These are phyloP conservation scores for Uropsilus gracilis DNA, from an alignment of 2,113 vertebrate genomes.

Conservation along the genomic window DNA sequence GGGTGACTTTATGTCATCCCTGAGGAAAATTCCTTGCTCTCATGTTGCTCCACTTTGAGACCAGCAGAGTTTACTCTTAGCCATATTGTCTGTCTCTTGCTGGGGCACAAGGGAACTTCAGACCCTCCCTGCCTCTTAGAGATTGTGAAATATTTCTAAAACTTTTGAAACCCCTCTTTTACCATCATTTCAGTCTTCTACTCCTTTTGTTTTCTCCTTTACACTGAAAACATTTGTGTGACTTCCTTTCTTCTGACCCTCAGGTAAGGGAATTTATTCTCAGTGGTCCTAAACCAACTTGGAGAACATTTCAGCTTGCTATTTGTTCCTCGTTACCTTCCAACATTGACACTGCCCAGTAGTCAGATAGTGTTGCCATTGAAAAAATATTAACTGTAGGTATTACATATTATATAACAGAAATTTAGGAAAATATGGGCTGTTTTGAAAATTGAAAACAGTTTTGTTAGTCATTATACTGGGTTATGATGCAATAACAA, in stretches of 20 bases:
- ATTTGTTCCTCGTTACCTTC: not conserved
- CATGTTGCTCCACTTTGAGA: not conserved
- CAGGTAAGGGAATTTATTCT: not conserved
- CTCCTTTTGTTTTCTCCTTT: not conserved
- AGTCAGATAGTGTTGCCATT: not conserved
- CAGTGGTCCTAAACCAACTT: not conserved
- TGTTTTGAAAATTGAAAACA: not conserved
- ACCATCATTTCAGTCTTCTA: not conserved
- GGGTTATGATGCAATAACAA: not conserved
- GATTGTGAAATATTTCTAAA: not conserved
- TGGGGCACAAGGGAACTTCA: not conserved
- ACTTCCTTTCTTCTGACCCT: not conserved
- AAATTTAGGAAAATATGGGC: not conserved
- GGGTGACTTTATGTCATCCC: not conserved
- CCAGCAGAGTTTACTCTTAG: not conserved
- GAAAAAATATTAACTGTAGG: not conserved
- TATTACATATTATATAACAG: not conserved
- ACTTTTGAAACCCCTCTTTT: not conserved
- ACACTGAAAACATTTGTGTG: not conserved
- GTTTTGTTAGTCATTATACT: not conserved
- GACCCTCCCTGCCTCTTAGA: not conserved
- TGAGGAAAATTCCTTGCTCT: rapidly evolving
- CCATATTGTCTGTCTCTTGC: not conserved
- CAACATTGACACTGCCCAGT: not conserved
- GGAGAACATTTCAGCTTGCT: not conserved